Base-by-base conservation (phyloP, 2,888 invertebrate species). In the Sarcophaga carnaria region DNA sequence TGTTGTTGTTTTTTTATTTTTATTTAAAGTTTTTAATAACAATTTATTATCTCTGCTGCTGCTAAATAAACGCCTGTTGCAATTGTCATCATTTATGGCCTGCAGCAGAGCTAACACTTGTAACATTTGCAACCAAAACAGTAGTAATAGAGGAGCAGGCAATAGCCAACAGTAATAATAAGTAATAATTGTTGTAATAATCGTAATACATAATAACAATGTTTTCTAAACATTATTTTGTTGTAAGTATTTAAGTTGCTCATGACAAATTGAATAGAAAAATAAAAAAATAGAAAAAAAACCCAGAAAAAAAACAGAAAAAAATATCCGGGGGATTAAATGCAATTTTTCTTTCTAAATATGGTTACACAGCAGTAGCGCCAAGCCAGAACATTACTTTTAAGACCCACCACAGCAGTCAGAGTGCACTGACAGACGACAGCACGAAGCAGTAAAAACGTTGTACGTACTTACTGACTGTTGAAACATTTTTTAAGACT, bases 41-140 rank as follows among this genome's bases (percentile, higher is more conserved):
- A 79, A 82, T 79, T 82, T 82, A 85, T 79, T 82, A 78, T 75
- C 69, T 85, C 64, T n/a, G 20, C 27, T 71, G 20, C 12, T 14
- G 37, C 0, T 37, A 37, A 37, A 37, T 37, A 37, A 75, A 37
- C 25, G 69, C 78, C 75, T 85, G 81, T 85, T 85, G 69, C 72
- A 75, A 78, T 78, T 85, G 78, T 74, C 81, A 81, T 81, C 69
- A 82, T 78, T 81, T 81, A 71, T 74, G 54, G 54, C 54, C 54
- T 14, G 4, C 17, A 54, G 17, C 54, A 4, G 17, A 54, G 17
- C 54, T 54, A 14, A 54, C 22, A 54, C 54, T 54, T 14, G 12
- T 54, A 12, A 12, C 17, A 47, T 14, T 45, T 49, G 4, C 25
- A n/a, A 49, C 47, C 62, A 11, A 27, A 60, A 4, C 8, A 22